phyloP scores from a whole-genome alignment of 1,140 invertebrate species.

The Latrodectus geometricus region DNA sequence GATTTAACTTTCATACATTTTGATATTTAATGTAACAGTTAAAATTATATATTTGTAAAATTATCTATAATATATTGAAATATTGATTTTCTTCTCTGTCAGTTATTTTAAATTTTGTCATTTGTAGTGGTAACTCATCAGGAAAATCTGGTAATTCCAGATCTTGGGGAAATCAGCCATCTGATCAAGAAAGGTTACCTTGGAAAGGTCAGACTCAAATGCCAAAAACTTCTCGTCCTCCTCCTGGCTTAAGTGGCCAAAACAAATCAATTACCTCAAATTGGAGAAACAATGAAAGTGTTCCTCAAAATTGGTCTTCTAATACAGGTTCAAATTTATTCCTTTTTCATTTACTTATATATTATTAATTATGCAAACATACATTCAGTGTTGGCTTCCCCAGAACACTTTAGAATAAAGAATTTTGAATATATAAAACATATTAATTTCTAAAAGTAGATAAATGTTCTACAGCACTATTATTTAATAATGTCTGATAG shows the following conservation, averaged over 20 bases:
- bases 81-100: background rate
- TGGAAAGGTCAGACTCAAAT: slow-evolving; percentile 52
- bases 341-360: background rate
- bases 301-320: slow-evolving; percentile 54
- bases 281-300: slow-evolving; percentile 41
- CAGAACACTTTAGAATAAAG: too few relatives aligned
- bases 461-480: too few relatives aligned
- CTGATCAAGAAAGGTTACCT: slow-evolving; percentile 23
- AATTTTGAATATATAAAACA: too few relatives aligned
- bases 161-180: slow-evolving; percentile 65
- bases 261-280: slow-evolving; percentile 50
- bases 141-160: slow-evolving; percentile 54
- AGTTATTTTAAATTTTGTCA: background rate
- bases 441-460: too few relatives aligned
- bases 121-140: slow-evolving; percentile 38
- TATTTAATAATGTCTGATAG: too few relatives aligned
- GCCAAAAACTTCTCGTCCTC: slow-evolving; percentile 78
- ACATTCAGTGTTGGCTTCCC: too few relatives aligned
- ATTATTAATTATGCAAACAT: too few relatives aligned
- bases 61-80: too few relatives aligned
- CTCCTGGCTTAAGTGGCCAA: slow-evolving; percentile 76
- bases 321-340: slow-evolving; percentile 34
- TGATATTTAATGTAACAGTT: too few relatives aligned
- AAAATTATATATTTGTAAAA: too few relatives aligned
- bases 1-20: too few relatives aligned